Conservation (phyloP, 2,888 invertebrate genomes). For the Spodoptera picta region DNA sequence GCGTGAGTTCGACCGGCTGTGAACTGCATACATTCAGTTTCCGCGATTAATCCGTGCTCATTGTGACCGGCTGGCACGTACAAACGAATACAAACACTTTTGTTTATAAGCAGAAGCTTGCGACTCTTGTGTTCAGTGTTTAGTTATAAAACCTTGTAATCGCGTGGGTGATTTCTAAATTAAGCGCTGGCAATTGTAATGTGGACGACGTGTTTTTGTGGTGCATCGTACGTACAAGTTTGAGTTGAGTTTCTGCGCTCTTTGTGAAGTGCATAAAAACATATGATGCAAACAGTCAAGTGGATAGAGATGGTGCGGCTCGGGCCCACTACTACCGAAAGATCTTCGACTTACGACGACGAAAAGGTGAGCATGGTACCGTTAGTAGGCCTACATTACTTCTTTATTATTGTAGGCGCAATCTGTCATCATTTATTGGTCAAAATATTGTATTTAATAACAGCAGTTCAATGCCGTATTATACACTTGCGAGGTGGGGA, state of each 20-base stretch:
- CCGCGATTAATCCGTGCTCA: conserved; percentile 67
- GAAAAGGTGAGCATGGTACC: conserved; percentile 78
- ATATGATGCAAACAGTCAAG: conserved; percentile 83
- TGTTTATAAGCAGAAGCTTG: conserved; percentile 80
- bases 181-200: conserved; percentile 74
- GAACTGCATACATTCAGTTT: conserved; percentile 59
- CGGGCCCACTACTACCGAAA: conserved; percentile 72
- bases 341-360: conserved; percentile 76
- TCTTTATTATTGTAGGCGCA: conserved; percentile 7
- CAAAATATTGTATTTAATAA: conserved; percentile 31
- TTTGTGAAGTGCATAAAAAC: conserved; percentile 58
- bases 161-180: conserved; percentile 82
- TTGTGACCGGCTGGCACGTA: conserved; percentile 63
- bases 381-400: conserved; percentile 50
- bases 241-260: conserved; percentile 38
- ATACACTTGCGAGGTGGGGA: conserved; percentile 23
- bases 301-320: conserved; percentile 86
- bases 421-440: conserved; percentile 20
- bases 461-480: conserved; percentile 37
- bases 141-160: conserved; percentile 79
- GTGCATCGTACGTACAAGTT: conserved; percentile 62
- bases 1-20: conserved; percentile 52
- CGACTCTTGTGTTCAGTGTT: conserved; percentile 71
- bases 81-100: conserved; percentile 65
- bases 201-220: conserved; percentile 69